Base-by-base conservation (phyloP, 2,113 vertebrate species). In the Rhinogobius similis region DNA sequence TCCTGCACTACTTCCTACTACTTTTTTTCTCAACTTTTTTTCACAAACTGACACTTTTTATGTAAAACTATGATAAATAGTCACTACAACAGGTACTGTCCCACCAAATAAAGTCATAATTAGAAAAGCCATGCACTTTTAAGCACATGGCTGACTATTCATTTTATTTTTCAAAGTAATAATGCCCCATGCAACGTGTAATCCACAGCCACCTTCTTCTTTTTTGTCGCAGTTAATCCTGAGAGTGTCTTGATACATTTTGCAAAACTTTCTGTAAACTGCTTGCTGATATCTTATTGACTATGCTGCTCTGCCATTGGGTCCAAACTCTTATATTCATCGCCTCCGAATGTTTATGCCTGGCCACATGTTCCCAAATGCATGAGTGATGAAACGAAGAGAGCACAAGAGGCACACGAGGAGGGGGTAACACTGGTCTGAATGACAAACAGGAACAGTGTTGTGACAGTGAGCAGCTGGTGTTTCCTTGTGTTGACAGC, bases 381-480 rank as follows among this genome's bases (percentile, higher is more conserved):
- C 64, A 53, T 79, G 50, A 46, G 20, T 20, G 67, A 69, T 70
- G 55, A 73, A 63, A 76, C 46, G 46, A 18, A 69, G 59, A 59
- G 44, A 70, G 52, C 69, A 62, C 56, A 32, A 44, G 2, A 46
- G 26, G 62, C 20, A 2, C 23, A 43, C 20, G 24, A 11, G 63
- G 52, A 61, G 70, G 48, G 62, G 55, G 69, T 70, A 73, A 75
- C 82, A 68, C 79, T 86, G 75, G 73, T 79, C 70, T 75, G 76
- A 87, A 84, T 85, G 85, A 78, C 82, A 82, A 80, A 86, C 72
- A 85, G 76, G 77, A 82, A 61, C 72, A 75, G 75, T 84, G 82
- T 82, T 87, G 82, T 88, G 89, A 89, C 90, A 90, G 82, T 70
- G 78, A 90, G 83, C 91, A 91, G 87, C 91, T 90, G 89, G 83